A percentile compares a stretch with the other conserved stretches of the same genome.
phyloP scores from a whole-genome alignment of 64 coral and sea anemone genomes.

The Platygyra sinensis region DNA sequence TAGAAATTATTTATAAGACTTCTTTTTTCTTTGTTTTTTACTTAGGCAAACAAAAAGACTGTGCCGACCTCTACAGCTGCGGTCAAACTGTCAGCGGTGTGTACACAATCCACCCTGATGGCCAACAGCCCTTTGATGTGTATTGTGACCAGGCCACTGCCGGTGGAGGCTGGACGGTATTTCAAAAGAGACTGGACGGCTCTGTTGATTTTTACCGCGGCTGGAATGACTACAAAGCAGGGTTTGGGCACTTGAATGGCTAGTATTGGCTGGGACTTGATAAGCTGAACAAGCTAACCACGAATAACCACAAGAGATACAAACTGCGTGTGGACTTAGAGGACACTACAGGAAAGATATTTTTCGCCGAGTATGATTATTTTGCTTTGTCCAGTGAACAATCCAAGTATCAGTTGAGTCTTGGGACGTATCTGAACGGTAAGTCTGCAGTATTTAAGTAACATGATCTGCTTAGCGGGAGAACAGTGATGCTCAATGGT shows the following conservation, averaged over 20 bases:
- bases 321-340: conserved; percentile 47
- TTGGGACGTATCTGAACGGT: conserved; percentile 40
- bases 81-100: conserved; percentile 17
- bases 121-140: conserved; percentile 12
- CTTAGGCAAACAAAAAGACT: background rate
- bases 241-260: conserved; percentile 20
- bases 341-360: conserved; percentile 4
- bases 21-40: background rate
- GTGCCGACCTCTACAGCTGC: conserved; percentile 22
- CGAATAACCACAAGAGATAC: conserved; percentile 13
- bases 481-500: too few species aligned
- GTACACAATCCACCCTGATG: conserved; percentile 27
- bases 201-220: conserved; percentile 50
- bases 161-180: conserved; percentile 51
- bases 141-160: conserved; percentile 39
- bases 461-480: too few species aligned
- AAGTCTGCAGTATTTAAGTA: too few species aligned
- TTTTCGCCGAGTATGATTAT: conserved; percentile 6
- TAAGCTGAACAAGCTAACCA: conserved; percentile 27
- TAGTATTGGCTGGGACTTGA: conserved; percentile 53
- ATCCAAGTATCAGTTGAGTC: conserved; percentile 14
- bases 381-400: conserved; percentile 36
- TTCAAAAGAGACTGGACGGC: conserved; percentile 49
- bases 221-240: conserved; percentile 41
- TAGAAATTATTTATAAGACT: background rate